Evolutionary conservation across 2,888 invertebrate species (phyloP).

Genomic region (Galeopsomyia nigrocyanea): DNA sequence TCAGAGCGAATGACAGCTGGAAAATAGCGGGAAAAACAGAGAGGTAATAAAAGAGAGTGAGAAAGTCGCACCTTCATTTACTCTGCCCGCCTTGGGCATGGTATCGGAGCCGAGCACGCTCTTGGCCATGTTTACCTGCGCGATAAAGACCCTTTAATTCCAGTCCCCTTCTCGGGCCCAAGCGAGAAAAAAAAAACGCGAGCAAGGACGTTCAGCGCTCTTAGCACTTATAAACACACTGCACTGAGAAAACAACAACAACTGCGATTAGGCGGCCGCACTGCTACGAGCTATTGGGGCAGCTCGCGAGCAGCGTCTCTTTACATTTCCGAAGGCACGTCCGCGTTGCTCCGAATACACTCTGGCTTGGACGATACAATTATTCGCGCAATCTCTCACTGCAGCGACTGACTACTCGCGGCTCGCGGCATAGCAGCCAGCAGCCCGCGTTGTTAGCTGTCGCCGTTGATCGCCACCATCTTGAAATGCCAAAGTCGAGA

Average conservation of each 20-base stretch:
- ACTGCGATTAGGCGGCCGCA: background rate
- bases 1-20: background rate
- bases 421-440: background rate
- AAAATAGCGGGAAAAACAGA: background rate
- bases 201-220: too few relatives aligned
- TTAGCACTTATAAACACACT: too few relatives aligned
- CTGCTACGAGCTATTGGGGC: background rate
- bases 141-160: constrained; percentile 11
- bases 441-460: constrained; percentile 17
- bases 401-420: too few relatives aligned
- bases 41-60: too few relatives aligned
- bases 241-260: too few relatives aligned
- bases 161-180: background rate
- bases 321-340: constrained; percentile 6
- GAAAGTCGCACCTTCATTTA: constrained; percentile 73
- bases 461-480: constrained; percentile 14
- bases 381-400: too few relatives aligned
- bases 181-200: background rate
- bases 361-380: constrained; percentile 8
- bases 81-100: constrained; percentile 76
- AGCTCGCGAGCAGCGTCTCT: background rate
- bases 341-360: background rate
- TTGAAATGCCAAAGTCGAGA: constrained; percentile 44
- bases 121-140: constrained; percentile 60
- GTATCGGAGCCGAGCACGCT: constrained; percentile 69